Evolutionary conservation across 2,888 invertebrate species (phyloP), one percentile per base, ranked within the genome.

Genomic region (Cremastinae sp.): DNA sequence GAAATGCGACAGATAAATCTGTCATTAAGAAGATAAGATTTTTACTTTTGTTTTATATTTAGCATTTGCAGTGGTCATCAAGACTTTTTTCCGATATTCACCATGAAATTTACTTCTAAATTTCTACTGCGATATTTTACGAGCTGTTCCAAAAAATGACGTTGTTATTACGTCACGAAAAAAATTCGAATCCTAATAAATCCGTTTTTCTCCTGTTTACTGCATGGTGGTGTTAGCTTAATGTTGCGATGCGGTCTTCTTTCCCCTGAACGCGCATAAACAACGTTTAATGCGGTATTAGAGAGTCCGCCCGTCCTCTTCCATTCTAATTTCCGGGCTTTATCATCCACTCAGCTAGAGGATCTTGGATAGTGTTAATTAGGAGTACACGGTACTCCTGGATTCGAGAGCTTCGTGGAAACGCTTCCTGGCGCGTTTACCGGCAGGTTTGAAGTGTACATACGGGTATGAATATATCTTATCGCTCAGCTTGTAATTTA

Each of bases 211-310:
- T 28, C 5, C 5, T 5, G 5, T 28, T 28, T 28, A 28, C 28
- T 2, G 5, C 2, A 28, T 5, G 28, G 28, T 28, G 5, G 28
- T 5, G 28, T 62, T 51, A 22, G 4, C 43, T 68, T 41, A 16
- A 47, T 41, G 14, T 8, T 51, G 18, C 43, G 22, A 5, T 22
- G 22, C 51, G 28, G 8, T 56, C 49, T 47, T 41, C 14, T 16
- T 12, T 68, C 2, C 9, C 20, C 37, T 47, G 0, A 49, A 55
- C 18, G 65, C 65, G 53, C 75, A 78, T 84, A 84, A 85, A 83
- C 81, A 85, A 83, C 76, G 78, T 79, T 85, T 84, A 83, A 82
- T 80, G 80, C 51, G 75, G 82, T 82, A 86, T 86, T 86, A 86
- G 79, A 37, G 59, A 53, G 28, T 51, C 65, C 72, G 66, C 68